Percentiles rank a stretch among this genome's conserved stretches.
These are phyloP conservation scores for Oscheius myriophilus DNA, from an alignment of 2,888 invertebrate genomes.

Conservation along the genomic window DNA sequence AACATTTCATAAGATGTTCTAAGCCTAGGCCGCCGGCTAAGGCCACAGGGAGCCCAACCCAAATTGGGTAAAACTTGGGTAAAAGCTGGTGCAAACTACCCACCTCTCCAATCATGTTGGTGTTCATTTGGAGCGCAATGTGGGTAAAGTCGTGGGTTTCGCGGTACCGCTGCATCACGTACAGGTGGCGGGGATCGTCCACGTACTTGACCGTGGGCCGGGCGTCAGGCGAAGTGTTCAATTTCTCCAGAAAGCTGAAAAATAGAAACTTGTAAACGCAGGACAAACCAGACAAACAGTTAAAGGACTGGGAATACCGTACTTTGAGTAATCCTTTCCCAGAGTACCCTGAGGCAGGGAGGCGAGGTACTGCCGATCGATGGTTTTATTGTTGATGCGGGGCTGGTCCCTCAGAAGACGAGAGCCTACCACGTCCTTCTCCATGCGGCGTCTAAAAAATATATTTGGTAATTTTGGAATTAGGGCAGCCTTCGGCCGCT, in stretches of 20 bases:
- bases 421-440: slow-evolving; percentile 81
- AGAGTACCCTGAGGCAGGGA: slow-evolving; percentile 83
- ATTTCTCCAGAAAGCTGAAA: slow-evolving; percentile 59
- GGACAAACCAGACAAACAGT: no score
- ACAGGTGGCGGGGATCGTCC: slow-evolving; percentile 87
- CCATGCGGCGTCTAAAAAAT: slow-evolving; percentile 78
- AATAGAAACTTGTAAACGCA: neutral
- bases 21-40: no score
- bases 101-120: slow-evolving; percentile 81
- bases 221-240: slow-evolving; percentile 91
- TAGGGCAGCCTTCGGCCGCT: no score
- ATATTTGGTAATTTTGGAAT: neutral
- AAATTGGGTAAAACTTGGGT: no score
- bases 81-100: no score
- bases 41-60: no score
- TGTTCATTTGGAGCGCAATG: slow-evolving; percentile 89
- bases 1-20: no score
- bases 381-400: slow-evolving; percentile 84
- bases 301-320: neutral
- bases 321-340: slow-evolving; percentile 84
- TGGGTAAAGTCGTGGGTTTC: slow-evolving; percentile 96
- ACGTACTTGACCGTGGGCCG: slow-evolving; percentile 89
- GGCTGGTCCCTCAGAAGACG: slow-evolving; percentile 82
- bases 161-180: slow-evolving; percentile 95
- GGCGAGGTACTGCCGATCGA: slow-evolving; percentile 81